Percentiles rank a stretch among this genome's conserved stretches.
Evolutionary conservation across 1,140 invertebrate genomes (phyloP).

Genomic region (Dendroctonus ponderosae): DNA sequence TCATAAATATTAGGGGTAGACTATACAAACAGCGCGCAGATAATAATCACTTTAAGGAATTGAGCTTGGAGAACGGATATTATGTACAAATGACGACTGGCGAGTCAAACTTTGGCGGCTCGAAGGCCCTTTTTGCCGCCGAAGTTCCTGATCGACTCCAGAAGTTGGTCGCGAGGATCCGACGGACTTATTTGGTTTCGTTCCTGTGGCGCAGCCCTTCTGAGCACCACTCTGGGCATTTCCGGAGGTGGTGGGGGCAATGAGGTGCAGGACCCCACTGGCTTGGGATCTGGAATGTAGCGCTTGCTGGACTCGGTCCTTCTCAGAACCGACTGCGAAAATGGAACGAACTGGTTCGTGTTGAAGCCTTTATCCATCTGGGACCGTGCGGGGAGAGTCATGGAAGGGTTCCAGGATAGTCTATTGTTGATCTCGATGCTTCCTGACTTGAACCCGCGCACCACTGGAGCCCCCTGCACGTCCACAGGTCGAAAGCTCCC

Average conservation of each 20-base stretch:
- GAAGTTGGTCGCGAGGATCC: constrained; percentile 64
- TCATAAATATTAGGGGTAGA: too few species aligned
- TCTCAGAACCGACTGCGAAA: constrained; percentile 42
- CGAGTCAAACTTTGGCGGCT: constrained; percentile 51
- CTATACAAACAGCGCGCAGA: too few species aligned
- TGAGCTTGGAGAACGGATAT: constrained; percentile 11
- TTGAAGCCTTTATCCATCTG: constrained; percentile 28
- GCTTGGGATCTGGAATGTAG: constrained; percentile 7
- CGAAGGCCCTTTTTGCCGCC: constrained; percentile 59
- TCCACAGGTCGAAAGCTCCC: constrained; percentile 40
- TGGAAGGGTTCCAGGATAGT: constrained; percentile 38
- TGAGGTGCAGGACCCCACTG: background rate
- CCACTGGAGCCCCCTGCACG: constrained; percentile 37
- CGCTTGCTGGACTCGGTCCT: constrained; percentile 42
- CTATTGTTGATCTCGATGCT: constrained; percentile 33
- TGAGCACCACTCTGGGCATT: constrained; percentile 52
- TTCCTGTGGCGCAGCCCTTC: constrained; percentile 41
- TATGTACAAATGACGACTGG: constrained; percentile 1
- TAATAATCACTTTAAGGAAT: background rate
- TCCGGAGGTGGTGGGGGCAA: constrained; percentile 51
- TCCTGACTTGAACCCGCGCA: constrained; percentile 43
- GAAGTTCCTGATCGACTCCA: constrained; percentile 73
- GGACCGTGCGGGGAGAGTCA: constrained; percentile 27
- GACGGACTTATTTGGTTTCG: constrained; percentile 32
- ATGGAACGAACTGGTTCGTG: constrained; percentile 41